phyloP scores from a whole-genome alignment of 2,797 vertebrate genomes.

The Peromyscus nudipes region DNA sequence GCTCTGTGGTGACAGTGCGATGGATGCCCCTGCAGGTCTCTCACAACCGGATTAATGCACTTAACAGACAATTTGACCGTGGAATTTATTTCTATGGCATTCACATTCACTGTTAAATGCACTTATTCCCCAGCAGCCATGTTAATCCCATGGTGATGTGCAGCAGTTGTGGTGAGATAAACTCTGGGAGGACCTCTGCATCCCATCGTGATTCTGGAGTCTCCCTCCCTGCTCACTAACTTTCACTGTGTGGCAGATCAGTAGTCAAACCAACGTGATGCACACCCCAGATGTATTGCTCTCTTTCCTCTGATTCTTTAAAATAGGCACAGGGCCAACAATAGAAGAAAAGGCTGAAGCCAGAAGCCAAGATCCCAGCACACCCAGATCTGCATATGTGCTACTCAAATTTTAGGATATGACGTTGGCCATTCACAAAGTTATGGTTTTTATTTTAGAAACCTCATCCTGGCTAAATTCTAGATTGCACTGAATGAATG shows the following conservation, averaged over 20 bases:
- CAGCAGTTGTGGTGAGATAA: neutral
- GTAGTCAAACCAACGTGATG: neutral
- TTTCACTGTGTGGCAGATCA: neutral
- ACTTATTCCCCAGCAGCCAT: conserved; percentile 65
- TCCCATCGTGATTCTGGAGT: neutral
- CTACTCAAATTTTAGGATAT: conserved; percentile 9
- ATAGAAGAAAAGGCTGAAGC: neutral
- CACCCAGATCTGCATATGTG: neutral
- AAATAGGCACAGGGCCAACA: neutral
- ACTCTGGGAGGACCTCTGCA: neutral
- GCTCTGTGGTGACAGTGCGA: conserved; percentile 81
- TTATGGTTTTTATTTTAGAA: neutral
- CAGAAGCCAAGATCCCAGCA: conserved; percentile 8
- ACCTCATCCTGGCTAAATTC: neutral
- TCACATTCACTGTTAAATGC: conserved; percentile 77
- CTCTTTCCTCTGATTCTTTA: neutral
- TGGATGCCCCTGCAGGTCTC: conserved; percentile 79
- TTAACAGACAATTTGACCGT: conserved; percentile 84
- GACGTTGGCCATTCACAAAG: neutral
- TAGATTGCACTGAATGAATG: neutral
- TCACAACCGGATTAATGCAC: conserved; percentile 81
- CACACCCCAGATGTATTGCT: neutral
- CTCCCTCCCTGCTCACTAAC: neutral
- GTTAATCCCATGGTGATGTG: conserved; percentile 3
- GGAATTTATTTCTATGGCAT: conserved; percentile 82